Evolutionary conservation across 2,888 invertebrate genomes (phyloP).

Genomic region (Trissoscelio sp.): DNA sequence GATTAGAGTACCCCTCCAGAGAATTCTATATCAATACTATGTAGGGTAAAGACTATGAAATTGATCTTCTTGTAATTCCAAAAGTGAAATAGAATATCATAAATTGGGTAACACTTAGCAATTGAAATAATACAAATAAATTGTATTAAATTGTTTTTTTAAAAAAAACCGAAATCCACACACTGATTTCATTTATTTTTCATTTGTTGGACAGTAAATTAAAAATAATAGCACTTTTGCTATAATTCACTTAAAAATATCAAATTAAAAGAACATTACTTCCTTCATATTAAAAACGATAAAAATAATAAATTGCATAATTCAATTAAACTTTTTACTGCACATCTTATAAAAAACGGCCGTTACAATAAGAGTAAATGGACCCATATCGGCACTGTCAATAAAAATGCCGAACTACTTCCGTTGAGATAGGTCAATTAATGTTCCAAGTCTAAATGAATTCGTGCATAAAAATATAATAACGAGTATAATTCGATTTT

Average conservation of each 20-base stretch:
- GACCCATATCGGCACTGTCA: not conserved
- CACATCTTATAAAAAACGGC: not conserved
- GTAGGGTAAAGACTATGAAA: constrained; percentile 13
- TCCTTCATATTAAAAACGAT: not conserved
- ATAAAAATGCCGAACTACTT: constrained; percentile 13
- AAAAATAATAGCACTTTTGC: no score
- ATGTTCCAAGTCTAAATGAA: constrained; percentile 3
- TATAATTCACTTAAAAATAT: no score
- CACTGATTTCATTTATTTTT: no score
- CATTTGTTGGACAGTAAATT: no score
- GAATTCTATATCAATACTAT: constrained; percentile 38
- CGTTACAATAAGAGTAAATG: constrained; percentile 1
- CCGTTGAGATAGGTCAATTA: constrained; percentile 1
- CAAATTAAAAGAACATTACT: no score
- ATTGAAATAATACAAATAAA: no score
- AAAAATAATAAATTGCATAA: constrained; percentile 2
- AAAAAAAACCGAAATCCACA: no score
- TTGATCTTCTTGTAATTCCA: constrained; percentile 2
- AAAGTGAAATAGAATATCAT: not conserved
- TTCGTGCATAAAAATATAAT: constrained; percentile 14
- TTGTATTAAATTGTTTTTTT: no score
- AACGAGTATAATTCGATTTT: not conserved
- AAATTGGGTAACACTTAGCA: not conserved
- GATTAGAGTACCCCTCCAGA: constrained; percentile 34
- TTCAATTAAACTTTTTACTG: not conserved